A percentile compares a stretch with the other conserved stretches of the same genome.
Evolutionary conservation across 1,140 invertebrate species (phyloP).

Genomic region (Lordiphosa mommai): DNA sequence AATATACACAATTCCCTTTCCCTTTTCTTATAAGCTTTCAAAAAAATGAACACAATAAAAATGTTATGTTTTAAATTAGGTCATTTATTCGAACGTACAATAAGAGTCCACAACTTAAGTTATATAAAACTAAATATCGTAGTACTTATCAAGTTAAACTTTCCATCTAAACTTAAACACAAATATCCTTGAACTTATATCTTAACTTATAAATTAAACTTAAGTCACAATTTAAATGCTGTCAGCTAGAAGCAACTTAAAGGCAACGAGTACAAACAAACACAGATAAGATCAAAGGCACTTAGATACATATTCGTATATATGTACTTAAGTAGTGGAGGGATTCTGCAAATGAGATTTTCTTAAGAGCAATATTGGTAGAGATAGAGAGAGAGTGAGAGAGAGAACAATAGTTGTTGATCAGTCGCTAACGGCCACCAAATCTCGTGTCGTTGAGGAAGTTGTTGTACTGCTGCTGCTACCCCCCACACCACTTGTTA

Average conservation of each 20-base stretch:
- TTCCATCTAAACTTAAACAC: constrained; percentile 34
- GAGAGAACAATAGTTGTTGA: background rate
- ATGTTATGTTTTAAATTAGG: constrained; percentile 37
- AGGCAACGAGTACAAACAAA: constrained; percentile 41
- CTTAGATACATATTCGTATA: too few relatives aligned
- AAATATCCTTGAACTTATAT: constrained; percentile 52
- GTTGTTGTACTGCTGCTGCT: constrained; percentile 14
- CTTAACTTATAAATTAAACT: constrained; percentile 6
- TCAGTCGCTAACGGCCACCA: constrained; percentile 68
- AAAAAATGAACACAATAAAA: too few relatives aligned
- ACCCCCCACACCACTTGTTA: background rate
- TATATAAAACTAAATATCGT: constrained; percentile 24
- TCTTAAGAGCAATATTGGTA: background rate
- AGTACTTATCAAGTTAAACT: constrained; percentile 64
- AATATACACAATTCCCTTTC: too few relatives aligned
- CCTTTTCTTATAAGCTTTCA: too few relatives aligned
- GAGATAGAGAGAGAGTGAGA: background rate
- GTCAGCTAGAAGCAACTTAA: constrained; percentile 48
- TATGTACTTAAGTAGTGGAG: constrained; percentile 46
- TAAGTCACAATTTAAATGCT: constrained; percentile 41
- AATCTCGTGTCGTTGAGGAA: constrained; percentile 30
- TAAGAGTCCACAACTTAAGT: constrained; percentile 53
- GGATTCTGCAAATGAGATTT: constrained; percentile 69
- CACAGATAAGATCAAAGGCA: constrained; percentile 46
- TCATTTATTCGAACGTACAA: constrained; percentile 63